phyloP scores from a whole-genome alignment of 2,113 vertebrate genomes.

The Pteropus alecto region DNA sequence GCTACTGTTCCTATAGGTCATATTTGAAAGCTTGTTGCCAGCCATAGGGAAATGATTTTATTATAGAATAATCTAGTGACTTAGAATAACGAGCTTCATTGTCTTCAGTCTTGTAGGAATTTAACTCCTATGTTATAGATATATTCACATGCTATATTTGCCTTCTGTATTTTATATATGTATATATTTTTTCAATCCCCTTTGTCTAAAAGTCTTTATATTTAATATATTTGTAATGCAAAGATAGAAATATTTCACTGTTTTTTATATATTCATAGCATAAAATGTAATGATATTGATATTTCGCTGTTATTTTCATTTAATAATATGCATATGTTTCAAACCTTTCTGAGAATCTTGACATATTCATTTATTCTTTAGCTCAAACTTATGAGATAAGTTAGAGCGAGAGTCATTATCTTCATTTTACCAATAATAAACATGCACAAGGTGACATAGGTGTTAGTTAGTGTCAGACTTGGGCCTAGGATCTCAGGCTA shows the following conservation, averaged over 20 bases:
- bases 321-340: background rate
- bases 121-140: background rate
- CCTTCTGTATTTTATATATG: slow-evolving; percentile 26
- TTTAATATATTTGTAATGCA: slow-evolving; percentile 24
- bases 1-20: background rate
- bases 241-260: background rate
- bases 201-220: slow-evolving; percentile 22
- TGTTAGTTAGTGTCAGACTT: background rate
- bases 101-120: slow-evolving; percentile 5
- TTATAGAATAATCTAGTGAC: slow-evolving; percentile 44
- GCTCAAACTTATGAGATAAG: background rate
- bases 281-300: slow-evolving; percentile 19
- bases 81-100: slow-evolving; percentile 23
- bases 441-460: background rate
- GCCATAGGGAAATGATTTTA: slow-evolving; percentile 36
- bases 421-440: background rate
- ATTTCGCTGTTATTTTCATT: slow-evolving; percentile 10
- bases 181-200: slow-evolving; percentile 25
- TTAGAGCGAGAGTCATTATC: background rate
- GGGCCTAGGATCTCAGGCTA: background rate
- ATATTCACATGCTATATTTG: background rate
- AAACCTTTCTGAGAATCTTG: background rate
- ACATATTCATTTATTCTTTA: background rate
- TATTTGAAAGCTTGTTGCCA: slow-evolving; percentile 56
- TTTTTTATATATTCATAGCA: slow-evolving; percentile 15